phyloP scores from a whole-genome alignment of 2,888 invertebrate species.

The Allolobophora icterica region DNA sequence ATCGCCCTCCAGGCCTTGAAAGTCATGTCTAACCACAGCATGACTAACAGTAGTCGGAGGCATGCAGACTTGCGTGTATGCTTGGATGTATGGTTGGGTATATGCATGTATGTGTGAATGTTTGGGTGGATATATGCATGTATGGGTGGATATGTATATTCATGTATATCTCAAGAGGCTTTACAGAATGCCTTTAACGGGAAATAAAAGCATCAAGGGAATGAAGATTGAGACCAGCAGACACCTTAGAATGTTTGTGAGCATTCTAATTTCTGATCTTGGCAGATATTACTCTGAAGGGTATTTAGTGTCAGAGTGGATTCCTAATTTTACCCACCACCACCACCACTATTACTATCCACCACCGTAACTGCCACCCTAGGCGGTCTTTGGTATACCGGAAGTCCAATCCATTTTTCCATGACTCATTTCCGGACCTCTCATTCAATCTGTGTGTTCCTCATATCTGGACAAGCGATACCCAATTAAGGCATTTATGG shows the following conservation, averaged over 20 bases:
- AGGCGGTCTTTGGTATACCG: neutral
- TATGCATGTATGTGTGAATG: neutral
- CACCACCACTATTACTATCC: too few species aligned
- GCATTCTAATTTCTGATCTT: too few species aligned
- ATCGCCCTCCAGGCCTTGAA: neutral
- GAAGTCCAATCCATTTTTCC: neutral
- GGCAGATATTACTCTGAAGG: too few species aligned
- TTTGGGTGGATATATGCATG: neutral
- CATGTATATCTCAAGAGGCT: too few species aligned
- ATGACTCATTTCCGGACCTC: neutral
- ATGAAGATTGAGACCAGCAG: neutral
- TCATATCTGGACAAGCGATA: neutral
- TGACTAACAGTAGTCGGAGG: neutral
- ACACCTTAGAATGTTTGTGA: too few species aligned
- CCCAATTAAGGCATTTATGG: neutral
- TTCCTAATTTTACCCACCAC: too few species aligned
- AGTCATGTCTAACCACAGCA: neutral
- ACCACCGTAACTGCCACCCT: too few species aligned
- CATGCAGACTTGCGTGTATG: neutral
- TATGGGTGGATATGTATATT: neutral
- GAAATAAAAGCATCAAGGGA: neutral
- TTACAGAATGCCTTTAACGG: neutral
- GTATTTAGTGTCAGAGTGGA: too few species aligned
- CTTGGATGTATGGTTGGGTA: slow-evolving; percentile 14
- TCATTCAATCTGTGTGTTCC: slow-evolving; percentile 8